A percentile compares a stretch with the other conserved stretches of the same genome.
These are phyloP conservation scores for Fistularia tabacaria DNA, from an alignment of 2,797 vertebrate species.

Conservation along the genomic window DNA sequence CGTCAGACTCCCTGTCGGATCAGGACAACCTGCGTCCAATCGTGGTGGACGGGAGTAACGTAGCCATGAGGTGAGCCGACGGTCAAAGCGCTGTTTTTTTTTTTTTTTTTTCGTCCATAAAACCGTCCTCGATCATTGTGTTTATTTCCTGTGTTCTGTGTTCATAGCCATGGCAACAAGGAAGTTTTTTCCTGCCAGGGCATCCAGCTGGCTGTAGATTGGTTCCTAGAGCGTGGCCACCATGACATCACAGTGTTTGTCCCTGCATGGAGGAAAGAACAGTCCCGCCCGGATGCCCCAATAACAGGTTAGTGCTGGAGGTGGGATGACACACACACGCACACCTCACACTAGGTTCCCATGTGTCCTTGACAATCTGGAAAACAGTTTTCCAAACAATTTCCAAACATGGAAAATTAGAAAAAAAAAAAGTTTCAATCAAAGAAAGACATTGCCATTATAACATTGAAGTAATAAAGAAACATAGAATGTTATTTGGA, in stretches of 20 bases:
- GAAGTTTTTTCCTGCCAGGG: constrained; percentile 96
- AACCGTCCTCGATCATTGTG: neutral
- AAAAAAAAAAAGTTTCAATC: too few species aligned
- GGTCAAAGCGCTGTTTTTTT: neutral
- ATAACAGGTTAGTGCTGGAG: constrained; percentile 80
- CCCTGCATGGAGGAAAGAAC: constrained; percentile 93
- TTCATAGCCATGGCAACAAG: constrained; percentile 89
- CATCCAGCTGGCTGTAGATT: constrained; percentile 91
- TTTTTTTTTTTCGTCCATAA: neutral
- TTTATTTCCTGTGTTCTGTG: too few species aligned
- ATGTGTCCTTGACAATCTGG: too few species aligned
- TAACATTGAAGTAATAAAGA: too few species aligned
- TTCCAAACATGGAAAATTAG: too few species aligned
- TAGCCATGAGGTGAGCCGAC: constrained; percentile 91
- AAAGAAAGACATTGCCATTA: too few species aligned
- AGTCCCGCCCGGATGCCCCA: constrained; percentile 89
- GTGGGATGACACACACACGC: neutral
- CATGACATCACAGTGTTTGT: constrained; percentile 93
- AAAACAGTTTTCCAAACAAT: too few species aligned
- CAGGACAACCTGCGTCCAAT: constrained; percentile 90
- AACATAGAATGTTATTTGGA: too few species aligned
- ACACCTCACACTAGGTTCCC: neutral
- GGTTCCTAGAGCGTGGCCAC: constrained; percentile 93
- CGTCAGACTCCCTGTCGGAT: constrained; percentile 75
- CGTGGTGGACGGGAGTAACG: constrained; percentile 95